Evolutionary conservation across 2,888 invertebrate genomes (phyloP), one percentile per base, ranked within the genome.

Genomic region (Amphipyra berbera): DNA sequence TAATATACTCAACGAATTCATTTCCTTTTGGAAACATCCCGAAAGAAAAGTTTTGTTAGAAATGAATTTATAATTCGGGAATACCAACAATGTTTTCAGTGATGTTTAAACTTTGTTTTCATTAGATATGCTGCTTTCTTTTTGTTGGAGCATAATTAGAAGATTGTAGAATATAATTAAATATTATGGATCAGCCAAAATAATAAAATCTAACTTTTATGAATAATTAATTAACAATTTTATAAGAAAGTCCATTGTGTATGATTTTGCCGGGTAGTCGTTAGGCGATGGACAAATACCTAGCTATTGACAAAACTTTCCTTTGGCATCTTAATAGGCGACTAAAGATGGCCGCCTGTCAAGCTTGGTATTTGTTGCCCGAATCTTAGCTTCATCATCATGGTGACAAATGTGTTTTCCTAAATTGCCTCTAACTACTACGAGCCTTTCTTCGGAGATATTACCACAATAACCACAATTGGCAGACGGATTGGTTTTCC

Each of bases 71-170:
- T 70, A 48, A 70, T 71, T 64, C 40, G 33, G 14, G 37, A 55
- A 57, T 35, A 56, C 49, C 49, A 61, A 57, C 70, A 61, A 37
- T 49, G 55, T 56, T 61, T 14, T 47, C 52, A 48, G 49, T 49
- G 50, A 65, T 58, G 33, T 73, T 61, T 38, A 27, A 74, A 76
- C 53, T 64, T 71, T 64, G 56, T 64, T 71, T 64, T 76, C 64
- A 46, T 70, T 76, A 64, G 65, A 44, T 72, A 64, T 76, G 65
- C 53, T 64, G 59, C 74, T 72, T 38, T 42, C 41, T 75, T 71
- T 70, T 64, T 57, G 69, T 61, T 55, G n/a, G 54, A 61, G 54
- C 27, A 46, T 55, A 72, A 60, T 70, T 63, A 59, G 7, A 42
- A 68, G n/a, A 57, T 37, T 42, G 57, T 55, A 38, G 58, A 48